A percentile compares a stretch with the other conserved stretches of the same genome.
Evolutionary conservation across 1,140 invertebrate species (phyloP).

Genomic region (Camponotus vicinus): DNA sequence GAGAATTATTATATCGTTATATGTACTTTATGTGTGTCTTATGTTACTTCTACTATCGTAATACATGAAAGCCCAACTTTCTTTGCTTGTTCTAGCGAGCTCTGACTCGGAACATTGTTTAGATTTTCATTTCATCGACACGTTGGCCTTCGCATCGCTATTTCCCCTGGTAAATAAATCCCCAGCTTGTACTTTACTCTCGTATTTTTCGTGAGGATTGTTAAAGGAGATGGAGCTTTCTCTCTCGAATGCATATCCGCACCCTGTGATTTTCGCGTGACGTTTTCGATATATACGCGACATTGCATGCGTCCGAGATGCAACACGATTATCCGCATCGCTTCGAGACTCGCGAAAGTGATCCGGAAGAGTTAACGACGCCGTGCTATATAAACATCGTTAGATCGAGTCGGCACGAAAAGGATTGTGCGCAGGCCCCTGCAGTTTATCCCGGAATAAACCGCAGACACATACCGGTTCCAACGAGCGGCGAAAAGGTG

Average conservation of each 20-base stretch:
- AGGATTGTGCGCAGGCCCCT: conserved; percentile 32
- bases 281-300: not conserved
- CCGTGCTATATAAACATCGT: not conserved
- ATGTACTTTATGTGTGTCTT: not conserved
- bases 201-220: not conserved
- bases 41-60: too few species aligned
- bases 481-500: conserved; percentile 51
- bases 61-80: not conserved
- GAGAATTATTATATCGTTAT: not conserved
- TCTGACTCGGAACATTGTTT: not conserved
- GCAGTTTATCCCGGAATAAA: conserved; percentile 62
- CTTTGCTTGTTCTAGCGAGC: not conserved
- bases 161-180: not conserved
- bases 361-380: conserved; percentile 36
- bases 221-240: conserved; percentile 40
- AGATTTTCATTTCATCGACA: conserved; percentile 45
- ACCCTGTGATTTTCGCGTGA: not conserved
- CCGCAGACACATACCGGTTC: conserved; percentile 35
- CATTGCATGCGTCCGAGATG: not conserved
- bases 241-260: not conserved
- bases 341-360: not conserved
- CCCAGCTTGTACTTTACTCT: not conserved
- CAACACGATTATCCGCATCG: not conserved
- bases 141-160: not conserved
- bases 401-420: conserved; percentile 33